Evolutionary conservation across 2,113 vertebrate species (phyloP).

Genomic region (Coptodon bakossiorum): DNA sequence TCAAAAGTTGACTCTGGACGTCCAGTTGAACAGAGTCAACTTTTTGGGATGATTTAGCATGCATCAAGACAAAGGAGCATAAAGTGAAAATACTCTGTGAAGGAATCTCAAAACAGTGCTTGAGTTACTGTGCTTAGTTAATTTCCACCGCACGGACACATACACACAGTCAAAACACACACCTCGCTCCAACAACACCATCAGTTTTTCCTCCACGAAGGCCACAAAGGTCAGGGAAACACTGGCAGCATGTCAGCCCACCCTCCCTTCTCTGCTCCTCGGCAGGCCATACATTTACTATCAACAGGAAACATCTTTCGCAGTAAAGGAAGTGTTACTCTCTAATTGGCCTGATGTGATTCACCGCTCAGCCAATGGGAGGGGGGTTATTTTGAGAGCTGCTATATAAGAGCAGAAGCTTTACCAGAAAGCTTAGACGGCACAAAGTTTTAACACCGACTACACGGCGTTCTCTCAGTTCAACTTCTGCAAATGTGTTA

Average conservation of each 20-base stretch:
- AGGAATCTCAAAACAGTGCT: background rate
- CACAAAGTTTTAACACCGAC: constrained; percentile 42
- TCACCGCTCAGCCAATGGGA: constrained; percentile 81
- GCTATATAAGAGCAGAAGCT: constrained; percentile 81
- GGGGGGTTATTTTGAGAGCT: constrained; percentile 85
- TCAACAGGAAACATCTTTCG: constrained; percentile 98
- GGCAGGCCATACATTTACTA: constrained; percentile 66
- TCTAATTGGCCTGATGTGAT: constrained; percentile 81
- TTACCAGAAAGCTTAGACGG: constrained; percentile 47
- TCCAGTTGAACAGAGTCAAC: background rate
- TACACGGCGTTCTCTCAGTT: background rate
- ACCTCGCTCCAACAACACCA: constrained; percentile 26
- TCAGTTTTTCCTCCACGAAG: constrained; percentile 60
- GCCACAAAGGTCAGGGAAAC: constrained; percentile 78
- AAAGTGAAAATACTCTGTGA: background rate
- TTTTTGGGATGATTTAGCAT: background rate
- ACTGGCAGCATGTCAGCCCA: constrained; percentile 51
- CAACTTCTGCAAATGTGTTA: constrained; percentile 55
- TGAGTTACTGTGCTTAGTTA: background rate
- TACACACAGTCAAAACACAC: constrained; percentile 45
- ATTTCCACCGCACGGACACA: constrained; percentile 20
- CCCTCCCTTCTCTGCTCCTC: constrained; percentile 11
- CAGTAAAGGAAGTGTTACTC: constrained; percentile 83
- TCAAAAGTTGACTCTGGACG: background rate
- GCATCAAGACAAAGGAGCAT: background rate